phyloP scores from a whole-genome alignment of 2,888 invertebrate species.

The Plagiodera versicolora region DNA sequence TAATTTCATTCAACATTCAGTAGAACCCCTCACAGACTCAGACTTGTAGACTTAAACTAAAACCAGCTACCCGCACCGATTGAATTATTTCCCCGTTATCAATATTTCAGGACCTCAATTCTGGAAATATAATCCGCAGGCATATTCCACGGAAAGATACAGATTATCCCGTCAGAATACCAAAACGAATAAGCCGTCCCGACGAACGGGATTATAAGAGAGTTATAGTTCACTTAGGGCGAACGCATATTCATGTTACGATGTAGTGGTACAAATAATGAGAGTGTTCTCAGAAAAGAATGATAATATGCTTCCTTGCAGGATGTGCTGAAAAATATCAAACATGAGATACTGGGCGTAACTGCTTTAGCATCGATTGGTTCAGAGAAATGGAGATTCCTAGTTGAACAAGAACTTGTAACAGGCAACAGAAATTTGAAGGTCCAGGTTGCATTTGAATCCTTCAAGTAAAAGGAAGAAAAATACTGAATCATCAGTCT shows the following conservation, averaged over 20 bases:
- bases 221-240: slow-evolving; percentile 20
- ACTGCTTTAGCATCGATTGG: not conserved
- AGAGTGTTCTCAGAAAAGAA: slow-evolving; percentile 5
- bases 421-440: too few relatives aligned
- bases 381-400: too few relatives aligned
- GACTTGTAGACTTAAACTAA: not conserved
- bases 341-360: not conserved
- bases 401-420: too few relatives aligned
- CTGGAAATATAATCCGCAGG: slow-evolving; percentile 19
- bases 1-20: too few relatives aligned
- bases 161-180: slow-evolving; percentile 25
- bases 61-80: not conserved
- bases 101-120: slow-evolving; percentile 22
- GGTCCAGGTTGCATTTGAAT: too few relatives aligned
- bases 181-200: slow-evolving; percentile 24
- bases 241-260: slow-evolving; percentile 14
- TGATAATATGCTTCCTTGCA: slow-evolving; percentile 3
- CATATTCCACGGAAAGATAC: slow-evolving; percentile 20
- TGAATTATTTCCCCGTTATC: slow-evolving; percentile 15
- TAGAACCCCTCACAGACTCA: not conserved
- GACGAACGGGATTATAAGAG: slow-evolving; percentile 22
- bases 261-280: slow-evolving; percentile 17
- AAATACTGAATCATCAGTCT: too few relatives aligned
- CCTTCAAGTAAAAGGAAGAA: too few relatives aligned
- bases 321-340: not conserved